Conservation (phyloP, 2,797 vertebrate genomes). For the Cichlasoma orientale region DNA sequence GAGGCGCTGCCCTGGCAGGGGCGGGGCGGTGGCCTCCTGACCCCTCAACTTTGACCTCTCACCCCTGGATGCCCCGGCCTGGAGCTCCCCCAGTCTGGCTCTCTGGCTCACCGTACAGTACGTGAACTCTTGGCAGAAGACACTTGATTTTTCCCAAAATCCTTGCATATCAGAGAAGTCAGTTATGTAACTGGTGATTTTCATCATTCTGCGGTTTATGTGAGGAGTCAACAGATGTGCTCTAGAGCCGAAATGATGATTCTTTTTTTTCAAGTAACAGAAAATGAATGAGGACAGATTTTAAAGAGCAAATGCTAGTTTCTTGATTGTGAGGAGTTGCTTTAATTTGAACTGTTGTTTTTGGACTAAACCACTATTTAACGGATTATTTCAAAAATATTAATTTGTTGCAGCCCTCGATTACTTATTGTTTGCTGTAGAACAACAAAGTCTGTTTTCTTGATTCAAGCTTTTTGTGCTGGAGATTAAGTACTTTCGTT, state of each 20-base stretch:
- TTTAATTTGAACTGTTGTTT: neutral
- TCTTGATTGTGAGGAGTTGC: neutral
- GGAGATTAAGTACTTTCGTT: neutral
- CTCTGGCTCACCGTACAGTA: slow-evolving; percentile 91
- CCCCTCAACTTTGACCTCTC: slow-evolving; percentile 89
- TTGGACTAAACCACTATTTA: neutral
- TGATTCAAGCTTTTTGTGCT: neutral
- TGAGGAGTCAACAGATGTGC: neutral
- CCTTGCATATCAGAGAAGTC: neutral
- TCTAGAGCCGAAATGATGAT: neutral
- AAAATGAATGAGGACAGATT: neutral
- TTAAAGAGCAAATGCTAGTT: neutral
- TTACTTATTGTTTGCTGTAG: neutral
- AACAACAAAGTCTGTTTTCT: neutral
- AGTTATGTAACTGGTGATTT: neutral
- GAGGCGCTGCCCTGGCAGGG: slow-evolving; percentile 85
- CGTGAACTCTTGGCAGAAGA: neutral
- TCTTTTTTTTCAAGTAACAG: neutral
- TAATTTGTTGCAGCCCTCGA: neutral
- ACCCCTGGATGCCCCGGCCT: slow-evolving; percentile 91
- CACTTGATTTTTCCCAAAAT: neutral
- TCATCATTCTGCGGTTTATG: neutral
- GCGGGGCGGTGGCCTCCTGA: slow-evolving; percentile 91
- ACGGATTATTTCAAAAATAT: neutral
- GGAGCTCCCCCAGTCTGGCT: slow-evolving; percentile 95